Base-by-base conservation (phyloP, 2,888 invertebrate genomes). In the Cylloceria caligata region DNA sequence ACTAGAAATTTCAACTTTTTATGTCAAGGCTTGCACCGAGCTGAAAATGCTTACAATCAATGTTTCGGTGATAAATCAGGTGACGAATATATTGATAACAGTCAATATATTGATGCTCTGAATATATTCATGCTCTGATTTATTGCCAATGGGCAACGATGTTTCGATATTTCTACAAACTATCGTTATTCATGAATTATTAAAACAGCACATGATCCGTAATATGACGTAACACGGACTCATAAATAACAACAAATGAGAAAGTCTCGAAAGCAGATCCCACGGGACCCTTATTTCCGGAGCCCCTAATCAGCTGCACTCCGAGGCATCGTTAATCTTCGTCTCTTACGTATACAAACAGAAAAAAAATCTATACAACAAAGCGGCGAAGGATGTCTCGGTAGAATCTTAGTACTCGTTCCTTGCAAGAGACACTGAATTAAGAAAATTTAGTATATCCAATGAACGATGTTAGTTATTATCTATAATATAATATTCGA, bases 381-480 rank as follows among this genome's bases (percentile, higher is more conserved):
- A 24, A 42, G 39, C 21, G 27, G 9, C 45, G 19, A 64, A 39
- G 64, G 13, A 39, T 64, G 65, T 42, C 16, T 24, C 34, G 16
- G 24, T n/a, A 69, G 21, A 39, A 21, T 36, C 24, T 16, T 1
- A n/a, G n/a, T n/a, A 39, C 3, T 55, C 30, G 49, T 67, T n/a
- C n/a, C n/a, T n/a, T 47, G 27, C 3, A 27, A 39, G 16, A 69
- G 27, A 55, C 69, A 69, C 39, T 16, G 24, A 69, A 69, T n/a
- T 36, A 19, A 30, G 47, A 30, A 62, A 74, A 62, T 49, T 24
- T 55, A 45, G 24, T 39, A 36, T 39, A 74, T 65, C 64, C 74
- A 64, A 74, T 74, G 49, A 64, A 36, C 65, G 47, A 62, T 52
- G 65, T 72, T 72, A 27, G 39, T 42, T 45, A 73, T 36, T 42